Conservation (phyloP, 2,113 vertebrate species). For the Dendrocopos noguchii region DNA sequence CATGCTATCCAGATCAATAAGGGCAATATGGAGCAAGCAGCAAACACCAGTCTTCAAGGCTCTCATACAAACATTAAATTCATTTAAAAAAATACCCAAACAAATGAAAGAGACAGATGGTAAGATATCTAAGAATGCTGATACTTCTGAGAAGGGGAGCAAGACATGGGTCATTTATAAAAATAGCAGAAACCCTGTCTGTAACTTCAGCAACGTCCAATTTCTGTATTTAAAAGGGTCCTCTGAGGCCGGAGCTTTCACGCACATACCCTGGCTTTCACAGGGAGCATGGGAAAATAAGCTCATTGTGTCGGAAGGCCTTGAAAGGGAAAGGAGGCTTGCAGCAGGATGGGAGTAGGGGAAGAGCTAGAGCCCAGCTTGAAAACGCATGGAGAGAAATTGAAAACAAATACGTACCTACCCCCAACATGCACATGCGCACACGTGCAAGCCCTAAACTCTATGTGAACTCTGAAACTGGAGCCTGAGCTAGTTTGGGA, state of each 20-base stretch:
- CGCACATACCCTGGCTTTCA: not conserved
- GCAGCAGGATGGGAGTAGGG: not conserved
- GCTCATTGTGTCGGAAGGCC: conserved; percentile 53
- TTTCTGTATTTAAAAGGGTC: conserved; percentile 46
- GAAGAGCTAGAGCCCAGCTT: conserved; percentile 28
- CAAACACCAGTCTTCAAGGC: not conserved
- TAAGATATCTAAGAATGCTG: conserved; percentile 38
- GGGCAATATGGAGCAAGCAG: not conserved
- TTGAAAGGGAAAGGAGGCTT: conserved; percentile 61
- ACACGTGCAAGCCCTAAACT: conserved; percentile 22
- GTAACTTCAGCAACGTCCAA: conserved; percentile 9
- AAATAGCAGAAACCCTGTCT: conserved; percentile 43
- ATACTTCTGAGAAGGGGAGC: conserved; percentile 37
- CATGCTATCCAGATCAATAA: not conserved
- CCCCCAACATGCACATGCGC: not conserved
- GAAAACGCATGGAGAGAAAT: not conserved
- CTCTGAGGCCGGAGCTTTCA: conserved; percentile 46
- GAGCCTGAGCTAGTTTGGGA: not conserved
- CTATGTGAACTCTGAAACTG: conserved; percentile 1
- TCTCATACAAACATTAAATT: not conserved
- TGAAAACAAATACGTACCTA: not conserved
- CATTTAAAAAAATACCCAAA: not conserved
- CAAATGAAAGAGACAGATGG: conserved; percentile 1
- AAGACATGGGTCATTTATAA: conserved; percentile 43
- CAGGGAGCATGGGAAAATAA: conserved; percentile 62